Percentiles rank a stretch among this genome's conserved stretches.
Evolutionary conservation across 2,888 invertebrate genomes (phyloP).

Genomic region (Pollenia griseotomentosa): DNA sequence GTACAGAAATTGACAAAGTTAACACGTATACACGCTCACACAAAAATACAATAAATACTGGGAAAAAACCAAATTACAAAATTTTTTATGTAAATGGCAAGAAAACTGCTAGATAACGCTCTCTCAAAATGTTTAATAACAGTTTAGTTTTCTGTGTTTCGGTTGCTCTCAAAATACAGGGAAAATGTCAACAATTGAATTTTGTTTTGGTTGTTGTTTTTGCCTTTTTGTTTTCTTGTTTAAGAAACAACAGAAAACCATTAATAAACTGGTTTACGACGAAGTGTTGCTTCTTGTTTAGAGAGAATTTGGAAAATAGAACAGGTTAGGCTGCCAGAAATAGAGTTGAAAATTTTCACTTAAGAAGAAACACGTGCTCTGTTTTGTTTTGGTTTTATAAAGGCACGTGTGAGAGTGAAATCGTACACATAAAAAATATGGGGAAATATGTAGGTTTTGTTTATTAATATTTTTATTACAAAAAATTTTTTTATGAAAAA

Average conservation of each 20-base stretch:
- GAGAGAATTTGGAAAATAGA: neutral
- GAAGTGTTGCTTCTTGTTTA: constrained; percentile 19
- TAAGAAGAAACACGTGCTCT: constrained; percentile 24
- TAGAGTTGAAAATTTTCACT: neutral
- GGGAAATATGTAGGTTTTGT: neutral
- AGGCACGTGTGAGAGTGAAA: constrained; percentile 31
- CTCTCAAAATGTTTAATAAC: constrained; percentile 64
- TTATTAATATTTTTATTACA: neutral
- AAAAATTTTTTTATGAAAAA: neutral
- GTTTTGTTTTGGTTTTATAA: constrained; percentile 1
- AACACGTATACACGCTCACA: constrained; percentile 30
- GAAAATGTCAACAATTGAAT: constrained; percentile 35
- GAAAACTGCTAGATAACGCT: neutral
- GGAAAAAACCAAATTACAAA: neutral
- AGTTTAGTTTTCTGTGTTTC: neutral
- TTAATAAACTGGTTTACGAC: neutral
- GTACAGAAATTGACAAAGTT: constrained; percentile 47
- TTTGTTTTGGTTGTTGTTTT: constrained; percentile 57
- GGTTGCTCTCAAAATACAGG: constrained; percentile 18
- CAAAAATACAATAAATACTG: neutral
- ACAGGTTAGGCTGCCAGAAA: neutral
- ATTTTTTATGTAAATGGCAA: constrained; percentile 30
- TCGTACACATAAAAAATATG: neutral
- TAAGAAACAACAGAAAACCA: neutral
- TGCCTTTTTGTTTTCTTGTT: constrained; percentile 37